Percentiles rank a stretch among this genome's conserved stretches.
Conservation (phyloP, 1,140 invertebrate species). For the Myzus persicae region DNA sequence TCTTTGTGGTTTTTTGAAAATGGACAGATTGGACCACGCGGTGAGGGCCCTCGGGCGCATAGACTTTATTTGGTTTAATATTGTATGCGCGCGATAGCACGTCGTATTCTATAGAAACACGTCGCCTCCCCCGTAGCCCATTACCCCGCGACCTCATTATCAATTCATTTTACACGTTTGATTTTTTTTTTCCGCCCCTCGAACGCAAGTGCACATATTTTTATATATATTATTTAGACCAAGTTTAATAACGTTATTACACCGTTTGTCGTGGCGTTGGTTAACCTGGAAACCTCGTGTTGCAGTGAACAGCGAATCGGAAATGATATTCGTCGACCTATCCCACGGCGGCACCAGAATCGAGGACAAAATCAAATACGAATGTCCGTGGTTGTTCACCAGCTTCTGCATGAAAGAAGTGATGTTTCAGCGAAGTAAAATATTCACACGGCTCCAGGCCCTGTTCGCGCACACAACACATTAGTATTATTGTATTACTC, state of each 20-base stretch:
- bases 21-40: too few species aligned
- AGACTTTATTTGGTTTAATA: neutral
- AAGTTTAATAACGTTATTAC: neutral
- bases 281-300: neutral
- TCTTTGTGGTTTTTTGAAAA: neutral
- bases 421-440: constrained; percentile 70
- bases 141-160: neutral
- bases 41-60: neutral
- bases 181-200: neutral
- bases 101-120: neutral
- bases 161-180: neutral
- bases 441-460: constrained; percentile 61
- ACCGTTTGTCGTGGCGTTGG: neutral
- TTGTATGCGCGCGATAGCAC: neutral
- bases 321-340: constrained; percentile 68
- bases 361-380: constrained; percentile 70
- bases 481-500: neutral
- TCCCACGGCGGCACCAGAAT: constrained; percentile 68
- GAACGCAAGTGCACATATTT: neutral
- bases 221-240: constrained; percentile 1
- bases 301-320: constrained; percentile 12
- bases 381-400: constrained; percentile 71
- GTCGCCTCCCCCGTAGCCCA: neutral
- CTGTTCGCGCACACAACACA: neutral
- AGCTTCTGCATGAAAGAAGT: constrained; percentile 70